Percentiles rank a stretch among this genome's conserved stretches.
These are phyloP conservation scores for Urocolius indicus DNA, from an alignment of 2,113 vertebrate species.

Conservation along the genomic window DNA sequence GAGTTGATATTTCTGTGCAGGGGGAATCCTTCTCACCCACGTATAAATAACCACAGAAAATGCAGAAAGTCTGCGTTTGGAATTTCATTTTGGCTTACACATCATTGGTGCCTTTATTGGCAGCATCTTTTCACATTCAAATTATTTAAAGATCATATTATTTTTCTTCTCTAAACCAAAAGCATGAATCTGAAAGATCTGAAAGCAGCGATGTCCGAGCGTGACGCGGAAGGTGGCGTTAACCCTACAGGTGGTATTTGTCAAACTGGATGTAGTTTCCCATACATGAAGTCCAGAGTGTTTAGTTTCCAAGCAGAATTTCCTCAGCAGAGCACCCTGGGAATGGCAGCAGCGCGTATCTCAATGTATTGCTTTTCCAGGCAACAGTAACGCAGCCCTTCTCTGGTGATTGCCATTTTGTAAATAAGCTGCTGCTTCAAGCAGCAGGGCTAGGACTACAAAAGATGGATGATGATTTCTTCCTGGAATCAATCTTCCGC, in stretches of 20 bases:
- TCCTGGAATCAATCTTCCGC: background rate
- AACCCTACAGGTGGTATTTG: background rate
- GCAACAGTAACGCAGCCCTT: background rate
- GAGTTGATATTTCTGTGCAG: rapidly evolving
- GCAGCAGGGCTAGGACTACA: background rate
- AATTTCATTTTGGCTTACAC: background rate
- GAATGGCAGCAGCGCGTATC: background rate
- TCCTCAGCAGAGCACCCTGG: background rate
- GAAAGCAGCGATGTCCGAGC: background rate
- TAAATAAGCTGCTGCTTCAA: constrained; percentile 23
- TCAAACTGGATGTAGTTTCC: background rate
- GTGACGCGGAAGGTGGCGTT: background rate
- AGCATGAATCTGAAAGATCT: background rate
- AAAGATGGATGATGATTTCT: constrained; percentile 60
- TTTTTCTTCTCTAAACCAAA: background rate
- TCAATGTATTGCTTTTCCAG: background rate
- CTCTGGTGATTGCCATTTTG: constrained; percentile 37
- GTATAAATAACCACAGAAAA: background rate
- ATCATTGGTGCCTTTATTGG: background rate
- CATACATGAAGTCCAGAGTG: rapidly evolving
- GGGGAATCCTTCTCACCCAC: background rate
- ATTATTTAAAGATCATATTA: background rate
- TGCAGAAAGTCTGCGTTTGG: background rate
- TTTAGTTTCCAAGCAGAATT: background rate
- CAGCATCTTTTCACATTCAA: background rate